phyloP scores from a whole-genome alignment of 2,888 invertebrate species.

The Drosophila borealis region DNA sequence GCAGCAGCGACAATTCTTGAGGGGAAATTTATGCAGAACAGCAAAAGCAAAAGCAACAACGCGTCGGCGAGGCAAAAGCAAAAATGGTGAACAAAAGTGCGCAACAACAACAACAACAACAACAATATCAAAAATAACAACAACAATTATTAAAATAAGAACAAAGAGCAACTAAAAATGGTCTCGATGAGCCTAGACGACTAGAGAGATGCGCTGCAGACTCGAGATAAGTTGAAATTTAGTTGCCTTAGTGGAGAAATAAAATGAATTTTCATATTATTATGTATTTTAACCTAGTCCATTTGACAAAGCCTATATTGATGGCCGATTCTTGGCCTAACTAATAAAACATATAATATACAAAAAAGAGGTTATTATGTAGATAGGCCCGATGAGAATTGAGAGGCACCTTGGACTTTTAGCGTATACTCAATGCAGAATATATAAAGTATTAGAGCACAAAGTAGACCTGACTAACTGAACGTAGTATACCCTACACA shows the following conservation, averaged over 20 bases:
- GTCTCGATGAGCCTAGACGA: constrained; percentile 13
- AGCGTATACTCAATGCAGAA: too few species aligned
- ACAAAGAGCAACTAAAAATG: constrained; percentile 45
- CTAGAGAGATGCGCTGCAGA: constrained; percentile 23
- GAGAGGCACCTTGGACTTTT: too few species aligned
- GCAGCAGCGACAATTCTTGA: constrained; percentile 66
- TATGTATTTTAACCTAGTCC: too few species aligned
- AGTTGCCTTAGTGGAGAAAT: not conserved
- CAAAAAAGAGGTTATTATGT: too few species aligned
- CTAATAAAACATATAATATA: too few species aligned
- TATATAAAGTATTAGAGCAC: too few species aligned
- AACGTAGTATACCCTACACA: not conserved
- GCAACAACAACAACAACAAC: constrained; percentile 49
- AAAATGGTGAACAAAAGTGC: constrained; percentile 72
- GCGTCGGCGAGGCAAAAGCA: constrained; percentile 22
- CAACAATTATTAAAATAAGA: constrained; percentile 34
- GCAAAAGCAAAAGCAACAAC: constrained; percentile 40
- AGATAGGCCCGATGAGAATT: too few species aligned
- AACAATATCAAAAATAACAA: constrained; percentile 27
- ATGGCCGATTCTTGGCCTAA: too few species aligned
- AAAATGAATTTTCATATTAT: too few species aligned
- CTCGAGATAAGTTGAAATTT: too few species aligned
- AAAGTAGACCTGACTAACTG: too few species aligned
- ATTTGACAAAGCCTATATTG: too few species aligned
- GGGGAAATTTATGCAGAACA: constrained; percentile 79